Percentiles rank a stretch among this genome's conserved stretches.
Conservation (phyloP, 2,888 invertebrate species). For the Netelia fuscicornis region DNA sequence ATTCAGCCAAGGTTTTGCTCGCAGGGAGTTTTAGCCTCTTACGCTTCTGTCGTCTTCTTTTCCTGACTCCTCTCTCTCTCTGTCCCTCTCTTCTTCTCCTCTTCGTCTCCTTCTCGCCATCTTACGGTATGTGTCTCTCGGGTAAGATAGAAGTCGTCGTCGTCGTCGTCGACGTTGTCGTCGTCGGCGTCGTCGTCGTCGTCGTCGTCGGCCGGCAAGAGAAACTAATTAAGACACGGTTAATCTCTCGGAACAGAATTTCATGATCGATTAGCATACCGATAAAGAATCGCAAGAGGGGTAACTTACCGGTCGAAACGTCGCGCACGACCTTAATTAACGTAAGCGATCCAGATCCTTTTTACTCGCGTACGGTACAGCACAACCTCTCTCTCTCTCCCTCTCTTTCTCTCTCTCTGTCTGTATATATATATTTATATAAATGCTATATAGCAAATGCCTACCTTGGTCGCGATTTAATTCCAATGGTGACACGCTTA, state of each 20-base stretch:
- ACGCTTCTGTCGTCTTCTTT: slow-evolving; percentile 46
- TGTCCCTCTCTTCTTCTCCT: slow-evolving; percentile 21
- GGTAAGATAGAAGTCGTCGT: slow-evolving; percentile 56
- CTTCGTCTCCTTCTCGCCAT: slow-evolving; percentile 19
- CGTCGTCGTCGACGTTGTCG: not conserved
- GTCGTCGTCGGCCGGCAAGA: slow-evolving; percentile 72
- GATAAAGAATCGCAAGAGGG: slow-evolving; percentile 78
- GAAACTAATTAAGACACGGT: slow-evolving; percentile 83
- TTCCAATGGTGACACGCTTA: slow-evolving; percentile 27
- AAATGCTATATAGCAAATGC: slow-evolving; percentile 12
- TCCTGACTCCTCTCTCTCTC: slow-evolving; percentile 15
- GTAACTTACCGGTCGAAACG: slow-evolving; percentile 70
- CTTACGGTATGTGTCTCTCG: slow-evolving; percentile 41
- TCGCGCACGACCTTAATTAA: slow-evolving; percentile 81
- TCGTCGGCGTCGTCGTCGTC: slow-evolving; percentile 25
- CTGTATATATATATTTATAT: not conserved
- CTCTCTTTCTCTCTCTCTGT: not conserved
- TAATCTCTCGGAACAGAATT: slow-evolving; percentile 78
- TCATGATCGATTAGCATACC: slow-evolving; percentile 81
- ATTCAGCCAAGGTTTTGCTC: slow-evolving; percentile 56
- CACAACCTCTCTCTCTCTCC: not conserved
- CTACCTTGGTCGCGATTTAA: slow-evolving; percentile 24
- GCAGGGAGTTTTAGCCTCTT: slow-evolving; percentile 53
- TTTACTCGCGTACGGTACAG: slow-evolving; percentile 48
- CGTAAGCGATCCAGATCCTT: slow-evolving; percentile 75